Conservation (phyloP, 2,113 vertebrate species). For the Equus przewalskii region DNA sequence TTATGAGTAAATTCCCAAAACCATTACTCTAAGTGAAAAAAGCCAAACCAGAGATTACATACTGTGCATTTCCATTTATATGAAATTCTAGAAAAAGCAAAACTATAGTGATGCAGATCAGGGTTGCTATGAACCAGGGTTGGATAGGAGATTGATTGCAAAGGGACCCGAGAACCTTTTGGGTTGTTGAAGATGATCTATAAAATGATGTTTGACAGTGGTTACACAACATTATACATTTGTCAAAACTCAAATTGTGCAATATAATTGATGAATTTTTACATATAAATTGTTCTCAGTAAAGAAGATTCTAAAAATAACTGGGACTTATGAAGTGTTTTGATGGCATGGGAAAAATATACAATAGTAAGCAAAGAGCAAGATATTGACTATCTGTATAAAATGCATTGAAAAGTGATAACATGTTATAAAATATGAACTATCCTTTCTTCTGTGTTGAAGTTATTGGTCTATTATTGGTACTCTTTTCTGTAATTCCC, state of each 20-base stretch:
- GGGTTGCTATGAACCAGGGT: background rate
- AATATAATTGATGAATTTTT: background rate
- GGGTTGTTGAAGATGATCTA: background rate
- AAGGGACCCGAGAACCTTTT: background rate
- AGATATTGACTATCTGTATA: background rate
- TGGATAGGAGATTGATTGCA: background rate
- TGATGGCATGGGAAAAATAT: background rate
- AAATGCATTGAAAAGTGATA: background rate
- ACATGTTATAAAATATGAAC: background rate
- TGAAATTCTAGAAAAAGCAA: slow-evolving; percentile 34
- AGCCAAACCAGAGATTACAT: background rate
- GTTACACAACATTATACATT: background rate
- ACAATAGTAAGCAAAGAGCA: background rate
- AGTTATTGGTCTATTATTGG: background rate
- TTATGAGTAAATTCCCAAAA: background rate
- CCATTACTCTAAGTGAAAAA: background rate
- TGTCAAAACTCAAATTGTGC: background rate
- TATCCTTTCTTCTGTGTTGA: background rate
- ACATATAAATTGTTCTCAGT: background rate
- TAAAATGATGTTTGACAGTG: background rate
- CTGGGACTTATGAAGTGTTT: background rate
- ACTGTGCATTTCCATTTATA: background rate
- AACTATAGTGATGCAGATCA: background rate
- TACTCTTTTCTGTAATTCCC: background rate
- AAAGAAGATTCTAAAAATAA: background rate